Percentiles rank a stretch among this genome's conserved stretches.
Conservation (phyloP, 2,888 invertebrate species). For the Xestia ashworthii region DNA sequence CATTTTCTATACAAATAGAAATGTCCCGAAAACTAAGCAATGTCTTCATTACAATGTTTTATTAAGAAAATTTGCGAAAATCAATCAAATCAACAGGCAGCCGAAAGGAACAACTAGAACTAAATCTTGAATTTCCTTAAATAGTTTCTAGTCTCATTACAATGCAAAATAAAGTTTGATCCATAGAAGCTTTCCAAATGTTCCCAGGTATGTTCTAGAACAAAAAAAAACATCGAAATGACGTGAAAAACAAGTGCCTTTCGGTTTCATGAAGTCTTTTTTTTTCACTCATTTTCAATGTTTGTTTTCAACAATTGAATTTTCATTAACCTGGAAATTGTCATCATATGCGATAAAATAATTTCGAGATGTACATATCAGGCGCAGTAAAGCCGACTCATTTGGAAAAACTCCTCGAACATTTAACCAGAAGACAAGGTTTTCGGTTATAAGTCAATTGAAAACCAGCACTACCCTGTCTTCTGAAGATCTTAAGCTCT, state of each 20-base stretch:
- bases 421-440: neutral
- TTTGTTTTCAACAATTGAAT: neutral
- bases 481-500: slow-evolving; percentile 2
- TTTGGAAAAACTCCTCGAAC: slow-evolving; percentile 10
- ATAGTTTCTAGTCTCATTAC: slow-evolving; percentile 67
- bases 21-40: neutral
- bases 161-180: slow-evolving; percentile 32
- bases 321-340: neutral
- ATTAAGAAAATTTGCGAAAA: neutral
- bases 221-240: too few relatives aligned
- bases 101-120: slow-evolving; percentile 4
- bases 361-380: neutral
- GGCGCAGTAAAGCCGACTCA: neutral
- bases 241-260: too few relatives aligned
- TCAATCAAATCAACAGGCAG: neutral
- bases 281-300: too few relatives aligned
- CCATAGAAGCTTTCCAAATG: slow-evolving; percentile 3
- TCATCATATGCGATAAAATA: neutral
- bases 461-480: neutral
- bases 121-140: slow-evolving; percentile 35
- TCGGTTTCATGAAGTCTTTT: too few relatives aligned
- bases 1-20: slow-evolving; percentile 12
- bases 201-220: too few relatives aligned
- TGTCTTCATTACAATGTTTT: too few relatives aligned
- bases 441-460: neutral